Evolutionary conservation across 2,888 invertebrate genomes (phyloP), one percentile per base, ranked within the genome.

Genomic region (Alcis repandata): DNA sequence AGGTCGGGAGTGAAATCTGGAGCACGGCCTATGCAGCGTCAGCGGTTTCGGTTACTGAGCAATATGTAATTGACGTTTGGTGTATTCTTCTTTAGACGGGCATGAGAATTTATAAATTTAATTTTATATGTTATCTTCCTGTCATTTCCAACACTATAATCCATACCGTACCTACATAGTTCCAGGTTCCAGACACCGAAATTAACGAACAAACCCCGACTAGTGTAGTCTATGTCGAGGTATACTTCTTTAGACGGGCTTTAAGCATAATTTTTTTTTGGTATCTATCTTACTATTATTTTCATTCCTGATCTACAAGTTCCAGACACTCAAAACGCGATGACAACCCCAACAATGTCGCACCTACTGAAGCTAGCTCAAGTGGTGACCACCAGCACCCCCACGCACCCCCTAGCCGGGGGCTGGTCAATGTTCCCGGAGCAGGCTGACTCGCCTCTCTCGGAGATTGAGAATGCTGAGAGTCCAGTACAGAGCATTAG

Each of bases 321-420:
- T 83, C 59, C 79, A 86, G 88, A 79, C 1, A 48, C 67, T 2
- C 79, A 82, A 57, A 81, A 82, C 9, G 85, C 87, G 64, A 85
- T 90, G 79, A 91, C 91, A 0, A 93, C 92, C 0, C 92, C 92
- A 0, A 92, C 87, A 59, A 64, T 89, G 6, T 83, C 85, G 0
- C 82, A 87, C 41, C 67, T 90, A 0, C 71, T 86, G 10, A 89
- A 90, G 49, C 66, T 91, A 13, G 80, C 81, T 0, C 85, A 90
- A 68, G 75, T 79, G 0, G 91, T 91, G 0, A 89, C 90, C 6
- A 92, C 93, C 0, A 92, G 92, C 53, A 93, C 93, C 0, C 93
- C 93, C 0, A 92, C 92, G 0, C 87, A 92, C 52, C 82, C 90
- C 1, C 76, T 80, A 0, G 67, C 68, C 7, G 86, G 80, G 1